phyloP scores from a whole-genome alignment of 1,140 invertebrate genomes.

The Aphaenogaster floridana region DNA sequence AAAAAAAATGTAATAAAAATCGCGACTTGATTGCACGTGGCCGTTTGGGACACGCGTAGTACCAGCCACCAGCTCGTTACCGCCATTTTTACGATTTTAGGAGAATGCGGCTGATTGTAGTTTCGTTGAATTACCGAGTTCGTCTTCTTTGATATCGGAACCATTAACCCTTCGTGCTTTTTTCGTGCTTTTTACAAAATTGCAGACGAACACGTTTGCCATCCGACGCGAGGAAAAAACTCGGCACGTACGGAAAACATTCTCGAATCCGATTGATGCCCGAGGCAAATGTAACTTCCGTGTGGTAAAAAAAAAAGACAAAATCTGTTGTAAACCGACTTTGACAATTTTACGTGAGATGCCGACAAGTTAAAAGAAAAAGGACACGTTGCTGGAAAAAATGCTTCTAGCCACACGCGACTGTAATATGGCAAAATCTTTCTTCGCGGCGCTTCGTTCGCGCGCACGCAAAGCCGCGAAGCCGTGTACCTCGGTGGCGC shows the following conservation, averaged over 20 bases:
- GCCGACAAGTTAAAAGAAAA: background rate
- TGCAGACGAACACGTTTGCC: background rate
- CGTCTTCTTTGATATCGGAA: slow-evolving; percentile 27
- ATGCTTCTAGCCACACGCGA: slow-evolving; percentile 18
- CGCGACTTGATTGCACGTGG: slow-evolving; percentile 54
- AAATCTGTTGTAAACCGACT: slow-evolving; percentile 9
- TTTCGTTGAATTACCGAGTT: slow-evolving; percentile 6
- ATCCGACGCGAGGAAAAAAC: background rate
- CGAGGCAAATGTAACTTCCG: slow-evolving; percentile 37
- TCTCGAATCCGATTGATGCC: slow-evolving; percentile 27
- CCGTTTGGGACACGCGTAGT: slow-evolving; percentile 46
- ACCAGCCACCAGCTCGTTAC: slow-evolving; percentile 35
- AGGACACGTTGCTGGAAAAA: background rate
- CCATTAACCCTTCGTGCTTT: slow-evolving; percentile 6
- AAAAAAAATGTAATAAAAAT: slow-evolving; percentile 64
- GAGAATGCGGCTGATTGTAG: slow-evolving; percentile 35
- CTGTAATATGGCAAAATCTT: background rate
- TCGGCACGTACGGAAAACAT: background rate
- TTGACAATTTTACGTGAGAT: slow-evolving; percentile 5
- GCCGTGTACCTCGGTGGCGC: background rate
- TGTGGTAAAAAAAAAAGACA: background rate
- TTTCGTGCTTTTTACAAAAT: background rate
- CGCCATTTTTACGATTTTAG: slow-evolving; percentile 52
- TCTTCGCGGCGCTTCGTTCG: background rate
- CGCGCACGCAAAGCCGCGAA: background rate